Evolutionary conservation across 2,113 vertebrate species (phyloP).

Genomic region (Stercorarius parasiticus): DNA sequence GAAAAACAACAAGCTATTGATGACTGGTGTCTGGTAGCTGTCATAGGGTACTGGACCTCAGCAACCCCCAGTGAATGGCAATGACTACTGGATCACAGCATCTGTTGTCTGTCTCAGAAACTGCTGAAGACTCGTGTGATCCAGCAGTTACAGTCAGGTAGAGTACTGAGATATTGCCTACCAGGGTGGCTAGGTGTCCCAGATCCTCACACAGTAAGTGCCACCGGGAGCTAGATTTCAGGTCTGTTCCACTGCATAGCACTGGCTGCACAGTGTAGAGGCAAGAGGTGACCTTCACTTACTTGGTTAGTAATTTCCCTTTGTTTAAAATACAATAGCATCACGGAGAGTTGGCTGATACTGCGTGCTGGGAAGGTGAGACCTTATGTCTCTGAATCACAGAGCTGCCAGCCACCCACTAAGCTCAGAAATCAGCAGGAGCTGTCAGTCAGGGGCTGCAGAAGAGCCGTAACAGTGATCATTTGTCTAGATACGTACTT

Average conservation of each 20-base stretch:
- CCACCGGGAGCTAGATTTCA: neutral
- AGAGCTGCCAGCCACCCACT: neutral
- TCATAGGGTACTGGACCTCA: neutral
- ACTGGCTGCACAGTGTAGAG: neutral
- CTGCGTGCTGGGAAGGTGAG: accelerated
- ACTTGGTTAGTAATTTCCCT: neutral
- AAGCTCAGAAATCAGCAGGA: neutral
- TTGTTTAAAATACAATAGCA: neutral
- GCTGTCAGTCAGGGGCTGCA: neutral
- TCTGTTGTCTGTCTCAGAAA: neutral
- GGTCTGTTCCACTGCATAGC: neutral
- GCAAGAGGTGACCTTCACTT: neutral
- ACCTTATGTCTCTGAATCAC: neutral
- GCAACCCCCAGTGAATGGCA: neutral
- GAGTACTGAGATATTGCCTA: neutral
- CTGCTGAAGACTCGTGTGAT: neutral
- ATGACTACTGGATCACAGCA: neutral
- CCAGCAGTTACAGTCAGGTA: neutral
- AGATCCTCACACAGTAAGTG: neutral
- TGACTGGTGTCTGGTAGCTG: neutral
- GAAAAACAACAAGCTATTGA: neutral
- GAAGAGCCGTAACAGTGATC: neutral
- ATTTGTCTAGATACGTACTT: neutral
- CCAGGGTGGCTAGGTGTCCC: neutral
- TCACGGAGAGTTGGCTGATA: neutral